These are phyloP conservation scores for Bugula neritina DNA, from an alignment of 2,888 invertebrate species.

Conservation along the genomic window DNA sequence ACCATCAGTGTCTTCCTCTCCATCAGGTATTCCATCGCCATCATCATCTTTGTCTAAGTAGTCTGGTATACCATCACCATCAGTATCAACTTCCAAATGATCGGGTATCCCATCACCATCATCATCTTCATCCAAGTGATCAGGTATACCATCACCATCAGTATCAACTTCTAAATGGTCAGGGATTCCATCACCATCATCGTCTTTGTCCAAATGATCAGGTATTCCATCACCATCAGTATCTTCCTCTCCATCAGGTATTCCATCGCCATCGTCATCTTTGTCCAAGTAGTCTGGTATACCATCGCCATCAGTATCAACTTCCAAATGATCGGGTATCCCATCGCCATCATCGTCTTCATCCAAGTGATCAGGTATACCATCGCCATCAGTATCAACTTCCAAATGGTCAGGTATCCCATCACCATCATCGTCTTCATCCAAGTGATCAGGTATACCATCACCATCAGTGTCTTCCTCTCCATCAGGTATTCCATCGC, in stretches of 20 bases:
- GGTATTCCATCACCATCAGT: conserved; percentile 8
- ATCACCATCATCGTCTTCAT: conserved; percentile 4
- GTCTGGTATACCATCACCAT: not conserved
- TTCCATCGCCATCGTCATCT: conserved; percentile 9
- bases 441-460: conserved; percentile 15
- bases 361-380: not conserved
- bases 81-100: conserved; percentile 1
- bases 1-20: not conserved
- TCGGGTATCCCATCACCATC: conserved; percentile 15
- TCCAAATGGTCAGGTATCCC: conserved; percentile 8
- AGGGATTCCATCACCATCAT: conserved; percentile 12
- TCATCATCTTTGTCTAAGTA: conserved; percentile 7
- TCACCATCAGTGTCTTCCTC: conserved; percentile 19
- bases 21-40: conserved; percentile 9
- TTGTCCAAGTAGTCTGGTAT: conserved; percentile 1
- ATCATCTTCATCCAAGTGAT: conserved; percentile 6
- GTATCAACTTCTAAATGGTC: conserved; percentile 9
- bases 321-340: not conserved
- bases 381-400: conserved; percentile 15
- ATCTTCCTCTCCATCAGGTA: conserved; percentile 4
- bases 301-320: conserved; percentile 5
- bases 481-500: conserved; percentile 32
- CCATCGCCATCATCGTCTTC: conserved; percentile 6
- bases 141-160: conserved; percentile 16
- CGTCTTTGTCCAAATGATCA: conserved; percentile 11